Evolutionary conservation across 2,888 invertebrate genomes (phyloP).

Genomic region (Pyrrhosoma nymphula): DNA sequence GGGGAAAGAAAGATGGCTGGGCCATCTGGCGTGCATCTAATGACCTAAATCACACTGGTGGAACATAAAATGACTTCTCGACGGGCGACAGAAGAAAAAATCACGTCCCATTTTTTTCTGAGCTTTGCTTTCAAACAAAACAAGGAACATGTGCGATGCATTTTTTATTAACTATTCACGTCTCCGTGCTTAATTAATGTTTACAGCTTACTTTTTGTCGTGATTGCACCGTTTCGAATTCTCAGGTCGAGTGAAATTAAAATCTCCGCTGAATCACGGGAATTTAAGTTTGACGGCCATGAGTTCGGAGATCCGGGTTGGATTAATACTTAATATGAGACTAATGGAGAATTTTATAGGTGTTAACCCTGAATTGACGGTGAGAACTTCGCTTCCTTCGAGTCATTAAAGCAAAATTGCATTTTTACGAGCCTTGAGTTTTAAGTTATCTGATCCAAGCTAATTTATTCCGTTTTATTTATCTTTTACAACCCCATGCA

Average conservation of each 20-base stretch:
- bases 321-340: background rate
- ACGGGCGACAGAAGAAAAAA: background rate
- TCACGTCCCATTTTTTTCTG: background rate
- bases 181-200: background rate
- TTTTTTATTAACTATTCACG: background rate
- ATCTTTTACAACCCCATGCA: too few relatives aligned
- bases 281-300: background rate
- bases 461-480: too few relatives aligned
- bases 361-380: background rate
- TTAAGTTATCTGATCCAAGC: too few relatives aligned
- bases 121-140: background rate
- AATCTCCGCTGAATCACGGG: background rate
- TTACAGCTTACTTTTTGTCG: background rate
- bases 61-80: background rate
- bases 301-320: too few relatives aligned
- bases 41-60: slow-evolving; percentile 18
- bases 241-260: background rate
- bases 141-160: background rate
- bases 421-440: too few relatives aligned
- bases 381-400: background rate
- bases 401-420: too few relatives aligned
- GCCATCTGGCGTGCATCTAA: slow-evolving; percentile 19
- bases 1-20: background rate
- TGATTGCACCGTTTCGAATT: background rate
- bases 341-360: background rate